These are phyloP conservation scores for Chrysomela aeneicollis DNA, from an alignment of 2,888 invertebrate genomes.

Conservation along the genomic window DNA sequence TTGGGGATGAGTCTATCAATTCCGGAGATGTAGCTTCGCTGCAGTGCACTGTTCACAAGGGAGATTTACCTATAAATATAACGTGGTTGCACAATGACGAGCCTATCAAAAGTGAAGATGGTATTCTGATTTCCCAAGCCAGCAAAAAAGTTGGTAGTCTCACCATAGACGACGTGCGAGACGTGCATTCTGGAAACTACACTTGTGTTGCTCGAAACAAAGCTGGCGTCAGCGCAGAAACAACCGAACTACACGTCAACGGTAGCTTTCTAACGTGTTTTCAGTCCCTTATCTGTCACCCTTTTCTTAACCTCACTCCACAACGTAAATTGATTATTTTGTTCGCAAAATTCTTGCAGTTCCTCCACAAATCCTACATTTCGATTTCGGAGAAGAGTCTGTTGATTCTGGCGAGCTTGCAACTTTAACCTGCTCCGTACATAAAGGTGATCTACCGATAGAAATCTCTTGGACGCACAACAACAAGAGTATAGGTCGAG, in stretches of 20 bases:
- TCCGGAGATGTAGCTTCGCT: conserved; percentile 76
- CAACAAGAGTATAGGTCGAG: conserved; percentile 57
- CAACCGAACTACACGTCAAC: conserved; percentile 71
- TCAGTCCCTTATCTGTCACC: background rate
- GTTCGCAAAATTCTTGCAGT: conserved; percentile 44
- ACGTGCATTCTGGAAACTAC: conserved; percentile 76
- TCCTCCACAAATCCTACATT: conserved; percentile 66
- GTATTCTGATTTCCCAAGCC: conserved; percentile 58
- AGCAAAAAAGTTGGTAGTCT: conserved; percentile 66
- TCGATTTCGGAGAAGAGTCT: conserved; percentile 65
- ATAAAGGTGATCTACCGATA: conserved; percentile 76
- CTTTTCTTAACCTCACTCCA: background rate
- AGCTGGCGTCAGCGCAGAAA: conserved; percentile 72
- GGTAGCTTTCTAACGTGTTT: conserved; percentile 62
- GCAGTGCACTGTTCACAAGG: conserved; percentile 75
- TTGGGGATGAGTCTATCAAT: conserved; percentile 68
- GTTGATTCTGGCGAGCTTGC: conserved; percentile 75
- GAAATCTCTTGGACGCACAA: conserved; percentile 71
- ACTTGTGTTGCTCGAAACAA: conserved; percentile 77
- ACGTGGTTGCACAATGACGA: conserved; percentile 68
- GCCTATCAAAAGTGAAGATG: conserved; percentile 56
- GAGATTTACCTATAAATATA: conserved; percentile 73
- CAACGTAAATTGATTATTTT: too few relatives aligned
- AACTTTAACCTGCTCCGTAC: conserved; percentile 72
- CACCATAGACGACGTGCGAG: conserved; percentile 70